Conservation (phyloP, 2,888 invertebrate genomes). For the Plagodis dolabraria region DNA sequence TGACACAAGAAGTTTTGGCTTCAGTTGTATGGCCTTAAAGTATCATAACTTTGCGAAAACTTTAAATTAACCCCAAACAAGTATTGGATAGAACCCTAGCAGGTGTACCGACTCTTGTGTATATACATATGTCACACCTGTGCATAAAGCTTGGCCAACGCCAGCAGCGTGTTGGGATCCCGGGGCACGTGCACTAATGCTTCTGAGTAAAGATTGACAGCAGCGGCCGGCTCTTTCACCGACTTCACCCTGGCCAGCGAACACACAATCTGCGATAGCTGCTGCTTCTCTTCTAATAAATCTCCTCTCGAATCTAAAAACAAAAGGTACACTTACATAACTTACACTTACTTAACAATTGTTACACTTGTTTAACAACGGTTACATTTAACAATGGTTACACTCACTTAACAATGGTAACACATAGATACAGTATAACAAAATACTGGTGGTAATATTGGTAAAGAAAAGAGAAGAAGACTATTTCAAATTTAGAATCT, state of each 20-base stretch:
- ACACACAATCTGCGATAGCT: conserved; percentile 67
- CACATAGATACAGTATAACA: too few relatives aligned
- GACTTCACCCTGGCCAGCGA: conserved; percentile 71
- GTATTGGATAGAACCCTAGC: too few relatives aligned
- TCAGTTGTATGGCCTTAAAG: too few relatives aligned
- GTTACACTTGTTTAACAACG: too few relatives aligned
- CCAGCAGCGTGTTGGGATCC: conserved; percentile 89
- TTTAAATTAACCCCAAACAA: too few relatives aligned
- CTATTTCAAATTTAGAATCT: too few relatives aligned
- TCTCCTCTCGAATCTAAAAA: conserved; percentile 77
- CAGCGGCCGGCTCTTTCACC: conserved; percentile 80
- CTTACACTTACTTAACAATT: not conserved
- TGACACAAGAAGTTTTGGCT: too few relatives aligned
- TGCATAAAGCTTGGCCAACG: conserved; percentile 92
- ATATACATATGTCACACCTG: conserved; percentile 81
- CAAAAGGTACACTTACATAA: too few relatives aligned
- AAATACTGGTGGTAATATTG: too few relatives aligned
- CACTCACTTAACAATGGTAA: not conserved
- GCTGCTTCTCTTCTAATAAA: conserved; percentile 69
- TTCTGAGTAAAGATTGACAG: conserved; percentile 94
- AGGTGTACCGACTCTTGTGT: not conserved
- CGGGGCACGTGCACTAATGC: conserved; percentile 91
- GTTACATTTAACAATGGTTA: too few relatives aligned
- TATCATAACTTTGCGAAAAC: too few relatives aligned
- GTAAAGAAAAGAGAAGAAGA: too few relatives aligned